Evolutionary conservation across 1,140 invertebrate genomes (phyloP), one percentile per base, ranked within the genome.

Genomic region (Macrocentrus cingulum): DNA sequence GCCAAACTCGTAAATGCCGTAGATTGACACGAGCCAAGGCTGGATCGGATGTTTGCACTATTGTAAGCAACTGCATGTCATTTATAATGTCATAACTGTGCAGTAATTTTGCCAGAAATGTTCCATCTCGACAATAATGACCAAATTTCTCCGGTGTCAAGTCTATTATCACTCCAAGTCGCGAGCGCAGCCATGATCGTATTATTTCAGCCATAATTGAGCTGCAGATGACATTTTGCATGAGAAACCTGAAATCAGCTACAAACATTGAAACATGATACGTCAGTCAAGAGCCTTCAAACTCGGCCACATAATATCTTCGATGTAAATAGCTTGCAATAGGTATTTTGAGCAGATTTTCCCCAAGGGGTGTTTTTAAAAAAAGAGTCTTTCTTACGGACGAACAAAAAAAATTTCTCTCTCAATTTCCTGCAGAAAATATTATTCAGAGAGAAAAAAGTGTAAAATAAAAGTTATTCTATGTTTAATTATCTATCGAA

Each of bases 21-120:
- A 84, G 77, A 58, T 85, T 85, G 18, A 76, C 78, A 48, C 80
- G 70, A 39, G 79, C 71, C 20, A 82, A 67, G 6, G 76, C 71
- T 1, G 72, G 64, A 36, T 77, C 70, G 19, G 80, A 70, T 19
- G 79, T 77, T 0, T 11, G 25, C 1, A 48, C 11, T 25, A 76
- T 66, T 13, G 56, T 71, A 0, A 63, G 62, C 32, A 77, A 48
- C 56, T 82, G 73, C 22, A 70, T 67, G 23, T 65, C 56, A 7
- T 54, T 72, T 15, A 83, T 80, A 13, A 82, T 65, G 48, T 72
- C 68, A 53, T 82, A 83, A 54, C 68, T 74, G 46, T 72, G 64
- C 5, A 83, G 64, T 0, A 83, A 64, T 48, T 75, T 62, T 0
- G 72, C 70, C 11, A 82, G 32, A 1, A 82, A 60, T 11, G 68